phyloP scores from a whole-genome alignment of 2,113 vertebrate genomes.

The Antechinus stuartii region DNA sequence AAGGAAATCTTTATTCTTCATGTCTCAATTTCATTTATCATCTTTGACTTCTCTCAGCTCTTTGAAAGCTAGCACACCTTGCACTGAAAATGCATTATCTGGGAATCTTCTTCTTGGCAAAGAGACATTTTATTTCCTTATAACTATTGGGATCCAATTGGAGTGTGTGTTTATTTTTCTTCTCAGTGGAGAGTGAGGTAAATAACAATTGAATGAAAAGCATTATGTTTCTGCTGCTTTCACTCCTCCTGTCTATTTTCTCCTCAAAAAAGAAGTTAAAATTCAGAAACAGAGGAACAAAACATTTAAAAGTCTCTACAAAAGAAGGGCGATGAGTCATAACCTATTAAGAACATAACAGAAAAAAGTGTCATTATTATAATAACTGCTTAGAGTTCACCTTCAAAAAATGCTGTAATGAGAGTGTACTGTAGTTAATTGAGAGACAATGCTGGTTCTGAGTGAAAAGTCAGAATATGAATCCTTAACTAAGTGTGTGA shows the following conservation, averaged over 20 bases:
- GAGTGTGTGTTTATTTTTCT: background rate
- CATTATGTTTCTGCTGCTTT: background rate
- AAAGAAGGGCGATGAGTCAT: background rate
- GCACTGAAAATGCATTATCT: background rate
- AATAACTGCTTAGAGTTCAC: background rate
- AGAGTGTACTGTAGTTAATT: background rate
- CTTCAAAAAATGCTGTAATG: background rate
- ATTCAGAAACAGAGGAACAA: background rate
- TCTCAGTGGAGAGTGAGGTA: background rate
- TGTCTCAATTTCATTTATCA: background rate
- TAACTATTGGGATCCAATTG: background rate
- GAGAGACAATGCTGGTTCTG: background rate
- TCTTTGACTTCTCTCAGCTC: background rate
- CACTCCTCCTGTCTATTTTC: background rate
- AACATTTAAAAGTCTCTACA: background rate
- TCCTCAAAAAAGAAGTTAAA: background rate
- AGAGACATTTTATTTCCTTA: background rate
- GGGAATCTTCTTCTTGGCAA: background rate
- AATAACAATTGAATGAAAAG: background rate
- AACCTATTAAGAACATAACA: background rate
- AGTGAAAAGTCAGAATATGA: background rate
- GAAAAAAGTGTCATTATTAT: slow-evolving; percentile 2
- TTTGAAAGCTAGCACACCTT: background rate
- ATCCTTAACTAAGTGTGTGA: background rate
- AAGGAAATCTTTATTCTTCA: slow-evolving; percentile 1